Conservation (phyloP, 2,888 invertebrate species). For the Polydesmus complanatus region DNA sequence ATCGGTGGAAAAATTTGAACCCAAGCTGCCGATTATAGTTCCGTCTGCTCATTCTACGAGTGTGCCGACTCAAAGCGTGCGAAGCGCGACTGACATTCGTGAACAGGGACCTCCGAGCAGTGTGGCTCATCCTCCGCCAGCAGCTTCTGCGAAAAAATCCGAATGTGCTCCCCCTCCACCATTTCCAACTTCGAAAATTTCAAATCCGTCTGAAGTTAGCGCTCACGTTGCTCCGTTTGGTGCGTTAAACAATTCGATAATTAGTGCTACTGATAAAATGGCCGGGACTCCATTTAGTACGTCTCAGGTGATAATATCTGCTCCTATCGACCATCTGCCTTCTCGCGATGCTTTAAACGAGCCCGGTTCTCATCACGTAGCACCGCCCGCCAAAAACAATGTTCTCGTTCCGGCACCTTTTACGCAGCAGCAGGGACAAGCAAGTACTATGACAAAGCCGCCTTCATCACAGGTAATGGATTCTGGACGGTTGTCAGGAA, state of each 20-base stretch:
- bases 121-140: background rate
- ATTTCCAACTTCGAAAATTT: background rate
- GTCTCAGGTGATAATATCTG: background rate
- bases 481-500: background rate
- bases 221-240: background rate
- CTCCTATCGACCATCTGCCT: background rate
- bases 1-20: background rate
- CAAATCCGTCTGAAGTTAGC: background rate
- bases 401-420: background rate
- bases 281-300: background rate
- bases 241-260: background rate
- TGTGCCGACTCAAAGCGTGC: too few relatives aligned
- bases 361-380: background rate
- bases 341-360: background rate
- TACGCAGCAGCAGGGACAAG: background rate
- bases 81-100: too few relatives aligned
- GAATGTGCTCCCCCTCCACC: background rate
- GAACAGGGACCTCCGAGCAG: background rate
- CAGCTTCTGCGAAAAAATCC: background rate
- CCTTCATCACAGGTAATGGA: background rate
- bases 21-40: background rate
- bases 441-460: background rate
- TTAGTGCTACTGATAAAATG: background rate
- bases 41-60: background rate
- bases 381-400: background rate